Conservation (phyloP, 2,113 vertebrate genomes). For the Dipodomys merriami region DNA sequence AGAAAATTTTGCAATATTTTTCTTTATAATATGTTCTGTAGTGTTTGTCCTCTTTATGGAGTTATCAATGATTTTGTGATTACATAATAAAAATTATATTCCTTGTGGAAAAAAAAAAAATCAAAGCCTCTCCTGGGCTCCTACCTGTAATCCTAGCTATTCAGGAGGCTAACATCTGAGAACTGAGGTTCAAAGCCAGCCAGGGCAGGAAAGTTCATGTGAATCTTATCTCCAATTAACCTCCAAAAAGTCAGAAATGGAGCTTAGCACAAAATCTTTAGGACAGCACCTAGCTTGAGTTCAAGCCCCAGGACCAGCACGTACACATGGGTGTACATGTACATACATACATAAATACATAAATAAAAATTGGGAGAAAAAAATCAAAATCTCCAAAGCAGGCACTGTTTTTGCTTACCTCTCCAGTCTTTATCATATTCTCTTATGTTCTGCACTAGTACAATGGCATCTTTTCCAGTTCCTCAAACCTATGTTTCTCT, state of each 20-base stretch:
- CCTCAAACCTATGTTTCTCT: background rate
- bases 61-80: constrained; percentile 88
- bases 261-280: too few species aligned
- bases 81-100: constrained; percentile 96
- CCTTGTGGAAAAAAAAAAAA: constrained; percentile 77
- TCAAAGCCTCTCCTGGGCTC: background rate
- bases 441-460: background rate
- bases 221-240: too few species aligned
- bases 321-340: too few species aligned
- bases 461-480: background rate
- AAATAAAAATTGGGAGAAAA: too few species aligned
- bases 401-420: background rate
- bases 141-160: too few species aligned
- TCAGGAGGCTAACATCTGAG: too few species aligned
- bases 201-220: too few species aligned
- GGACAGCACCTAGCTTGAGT: too few species aligned
- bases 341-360: too few species aligned
- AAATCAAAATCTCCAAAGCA: background rate
- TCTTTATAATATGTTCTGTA: constrained; percentile 86
- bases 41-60: constrained; percentile 86
- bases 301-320: too few species aligned
- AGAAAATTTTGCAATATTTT: constrained; percentile 87
- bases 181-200: too few species aligned
- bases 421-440: background rate
- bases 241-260: too few species aligned